Base-by-base conservation (phyloP, 2,113 vertebrate species). In the Dunckerocampus dactyliophorus region DNA sequence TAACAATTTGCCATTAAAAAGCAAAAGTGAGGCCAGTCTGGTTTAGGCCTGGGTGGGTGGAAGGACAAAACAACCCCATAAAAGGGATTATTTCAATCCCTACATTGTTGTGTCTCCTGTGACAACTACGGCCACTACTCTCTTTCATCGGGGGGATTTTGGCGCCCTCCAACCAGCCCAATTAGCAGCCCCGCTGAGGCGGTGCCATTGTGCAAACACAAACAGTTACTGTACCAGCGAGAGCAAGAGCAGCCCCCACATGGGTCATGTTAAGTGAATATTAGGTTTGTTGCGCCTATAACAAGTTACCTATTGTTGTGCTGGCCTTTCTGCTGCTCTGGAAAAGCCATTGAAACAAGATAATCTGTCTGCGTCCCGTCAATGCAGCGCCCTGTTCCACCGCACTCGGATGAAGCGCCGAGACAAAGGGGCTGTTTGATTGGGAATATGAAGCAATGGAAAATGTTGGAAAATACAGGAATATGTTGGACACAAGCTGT, bases 261-360 rank as follows among this genome's bases (percentile, higher is more conserved):
- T 19, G 58, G 79, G 75, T 73, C 82, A 79, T 72, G 69, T 81
- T 83, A 85, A 83, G 81, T 74, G 76, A 85, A 88, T 83, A 84
- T 86, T 87, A 80, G 80, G 81, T 78, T 81, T 84, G 80, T 84
- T 86, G 75, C 82, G 82, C 72, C 81, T 74, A 74, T 76, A 89
- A 89, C 86, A 88, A 87, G 87, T 88, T 83, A 83, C 83, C 84
- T 88, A 87, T 88, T 89, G 85, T 89, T 85, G 76, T 72, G 63
- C 65, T 63, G 77, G 76, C 77, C 85, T 86, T 79, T 80, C 72
- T 80, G 74, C 72, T 73, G 72, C 78, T 76, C 79, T 80, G 84
- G 71, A 86, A 89, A 87, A 84, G 82, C 83, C 82, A 85, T 85
- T 89, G 72, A 85, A 87, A 87, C 72, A 83, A 87, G 83, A 85